Conservation (phyloP, 2,888 invertebrate genomes). For the Drosophila macrothrix region DNA sequence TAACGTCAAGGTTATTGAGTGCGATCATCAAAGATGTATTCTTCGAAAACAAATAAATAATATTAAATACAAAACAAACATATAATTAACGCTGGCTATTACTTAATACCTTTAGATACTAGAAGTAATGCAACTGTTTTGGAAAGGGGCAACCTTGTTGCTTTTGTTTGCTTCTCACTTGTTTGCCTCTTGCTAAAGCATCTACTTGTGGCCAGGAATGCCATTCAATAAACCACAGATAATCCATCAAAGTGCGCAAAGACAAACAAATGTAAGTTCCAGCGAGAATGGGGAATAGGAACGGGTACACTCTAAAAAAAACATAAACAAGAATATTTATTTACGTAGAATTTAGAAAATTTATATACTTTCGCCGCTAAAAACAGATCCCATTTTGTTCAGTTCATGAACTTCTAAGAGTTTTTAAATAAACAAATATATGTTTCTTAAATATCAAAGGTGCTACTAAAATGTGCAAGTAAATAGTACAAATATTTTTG, state of each 20-base stretch:
- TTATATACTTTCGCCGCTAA: not conserved
- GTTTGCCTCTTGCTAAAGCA: conserved; percentile 37
- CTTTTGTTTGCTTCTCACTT: not conserved
- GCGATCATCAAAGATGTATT: conserved; percentile 10
- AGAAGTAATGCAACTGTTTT: not conserved
- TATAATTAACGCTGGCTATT: not conserved
- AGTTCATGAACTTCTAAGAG: not conserved
- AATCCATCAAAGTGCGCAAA: conserved; percentile 57
- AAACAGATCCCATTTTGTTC: not conserved
- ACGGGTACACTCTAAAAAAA: not conserved
- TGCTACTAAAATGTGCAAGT: not conserved
- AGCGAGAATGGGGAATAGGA: not conserved
- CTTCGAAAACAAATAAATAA: conserved; percentile 1
- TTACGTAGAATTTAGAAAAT: not conserved
- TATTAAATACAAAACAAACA: too few relatives aligned
- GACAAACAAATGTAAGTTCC: conserved; percentile 43
- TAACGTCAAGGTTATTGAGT: conserved; percentile 26
- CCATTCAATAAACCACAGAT: conserved; percentile 45
- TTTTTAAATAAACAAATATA: not conserved
- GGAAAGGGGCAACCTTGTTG: conserved; percentile 25
- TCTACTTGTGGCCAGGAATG: conserved; percentile 41
- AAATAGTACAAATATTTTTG: not conserved
- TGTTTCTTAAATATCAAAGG: not conserved
- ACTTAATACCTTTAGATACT: not conserved
- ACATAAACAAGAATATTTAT: not conserved